Percentiles rank a stretch among this genome's conserved stretches.
These are phyloP conservation scores for Drosophila mercatorum DNA, from an alignment of 2,888 invertebrate species.

Conservation along the genomic window DNA sequence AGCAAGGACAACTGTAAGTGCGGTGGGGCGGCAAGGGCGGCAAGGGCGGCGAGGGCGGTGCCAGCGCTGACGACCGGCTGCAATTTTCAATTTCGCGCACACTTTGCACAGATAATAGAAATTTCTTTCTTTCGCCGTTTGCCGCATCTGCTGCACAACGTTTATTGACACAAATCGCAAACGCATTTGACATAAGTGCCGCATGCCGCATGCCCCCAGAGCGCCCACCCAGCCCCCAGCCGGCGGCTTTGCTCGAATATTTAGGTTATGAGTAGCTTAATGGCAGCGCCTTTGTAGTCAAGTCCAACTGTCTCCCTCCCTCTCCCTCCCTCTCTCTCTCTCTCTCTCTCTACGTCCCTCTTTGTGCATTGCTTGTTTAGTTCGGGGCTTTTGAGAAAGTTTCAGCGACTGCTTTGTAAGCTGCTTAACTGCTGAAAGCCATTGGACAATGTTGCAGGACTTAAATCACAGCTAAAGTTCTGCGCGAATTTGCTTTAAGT, in stretches of 20 bases:
- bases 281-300: slow-evolving; percentile 58
- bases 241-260: slow-evolving; percentile 36
- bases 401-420: slow-evolving; percentile 30
- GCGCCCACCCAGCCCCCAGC: background rate
- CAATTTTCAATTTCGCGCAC: slow-evolving; percentile 81
- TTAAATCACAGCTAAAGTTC: slow-evolving; percentile 6
- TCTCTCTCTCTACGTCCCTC: background rate
- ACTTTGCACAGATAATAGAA: slow-evolving; percentile 81
- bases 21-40: background rate
- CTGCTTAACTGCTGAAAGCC: slow-evolving; percentile 36
- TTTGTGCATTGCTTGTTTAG: slow-evolving; percentile 41
- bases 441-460: slow-evolving; percentile 22
- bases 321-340: slow-evolving; percentile 8
- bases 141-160: slow-evolving; percentile 58
- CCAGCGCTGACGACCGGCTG: slow-evolving; percentile 41
- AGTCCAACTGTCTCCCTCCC: background rate
- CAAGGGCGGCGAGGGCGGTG: background rate
- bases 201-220: slow-evolving; percentile 13
- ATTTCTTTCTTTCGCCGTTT: slow-evolving; percentile 67
- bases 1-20: slow-evolving; percentile 24
- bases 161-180: slow-evolving; percentile 80
- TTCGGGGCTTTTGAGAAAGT: slow-evolving; percentile 22
- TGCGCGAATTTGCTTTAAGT: slow-evolving; percentile 1
- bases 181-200: slow-evolving; percentile 78
- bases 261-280: slow-evolving; percentile 77